Evolutionary conservation across 2,888 invertebrate species (phyloP), one percentile per base, ranked within the genome.

Genomic region (Labia minor): DNA sequence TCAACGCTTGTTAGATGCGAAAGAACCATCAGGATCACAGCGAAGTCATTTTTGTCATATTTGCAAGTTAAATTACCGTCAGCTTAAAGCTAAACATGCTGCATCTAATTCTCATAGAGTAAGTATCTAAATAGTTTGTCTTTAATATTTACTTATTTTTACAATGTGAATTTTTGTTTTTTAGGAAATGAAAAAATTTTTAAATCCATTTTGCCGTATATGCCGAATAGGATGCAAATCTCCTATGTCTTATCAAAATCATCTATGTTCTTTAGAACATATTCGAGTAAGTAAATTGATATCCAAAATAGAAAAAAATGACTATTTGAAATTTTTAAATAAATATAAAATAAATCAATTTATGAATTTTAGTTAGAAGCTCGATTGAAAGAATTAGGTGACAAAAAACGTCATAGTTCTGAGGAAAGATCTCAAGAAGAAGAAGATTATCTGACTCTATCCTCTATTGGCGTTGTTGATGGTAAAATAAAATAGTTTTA

Each of bases 381-480:
- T 66, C 76, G 81, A 67, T 75, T 77, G 67, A 79, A 80, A 67
- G 77, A 77, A 64, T 72, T 81, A 65, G 82, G 82, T 1, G 83
- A 83, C 71, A 77, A 76, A 1, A 84, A 83, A 62, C 85, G 82
- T 18, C 49, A 49, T 49, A 49, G 49, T 14, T 21, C 20, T 21
- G 21, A 61, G 11, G 62, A 61, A 61, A 11, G 49, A 33, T 18
- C 37, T 20, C 37, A 11, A 49, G 66, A 69, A 16, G 72, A 70
- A 33, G 72, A 71, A 19, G 86, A 86, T 71, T 92, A 91, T 75
- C 88, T 90, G 82, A 91, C 92, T 0, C 83, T 92, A n/a, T 92
- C 92, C 77, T 91, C 92, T 1, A 89, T 92, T 26, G 92, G 92
- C 6, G 90, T 90, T 77, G 88, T 89, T 20, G 90, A 90, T 78